A percentile compares a stretch with the other conserved stretches of the same genome.
These are phyloP conservation scores for Lanius collurio DNA, from an alignment of 2,113 vertebrate genomes.

Conservation along the genomic window DNA sequence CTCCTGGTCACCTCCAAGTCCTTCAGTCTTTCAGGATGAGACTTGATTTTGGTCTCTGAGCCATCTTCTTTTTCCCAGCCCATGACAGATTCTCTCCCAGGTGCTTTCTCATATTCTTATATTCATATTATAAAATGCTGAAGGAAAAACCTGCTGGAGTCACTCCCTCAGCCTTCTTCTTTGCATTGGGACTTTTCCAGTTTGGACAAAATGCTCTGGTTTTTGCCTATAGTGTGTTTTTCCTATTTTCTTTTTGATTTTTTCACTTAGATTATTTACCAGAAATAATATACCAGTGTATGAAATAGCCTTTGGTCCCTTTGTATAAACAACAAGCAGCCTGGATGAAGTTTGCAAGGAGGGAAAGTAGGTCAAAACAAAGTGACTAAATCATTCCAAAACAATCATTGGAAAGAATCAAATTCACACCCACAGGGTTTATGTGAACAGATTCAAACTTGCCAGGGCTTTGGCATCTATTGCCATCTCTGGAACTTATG, in stretches of 20 bases:
- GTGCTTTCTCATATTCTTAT: background rate
- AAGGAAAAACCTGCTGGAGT: background rate
- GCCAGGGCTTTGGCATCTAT: conserved; percentile 30
- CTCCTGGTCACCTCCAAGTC: background rate
- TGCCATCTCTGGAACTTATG: background rate
- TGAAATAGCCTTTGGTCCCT: background rate
- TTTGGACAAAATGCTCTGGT: background rate
- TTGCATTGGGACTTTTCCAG: background rate
- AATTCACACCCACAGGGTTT: conserved; percentile 37
- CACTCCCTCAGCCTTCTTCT: background rate
- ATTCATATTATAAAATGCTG: background rate
- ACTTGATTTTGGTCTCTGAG: background rate
- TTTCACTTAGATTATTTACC: background rate
- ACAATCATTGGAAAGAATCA: conserved; percentile 6
- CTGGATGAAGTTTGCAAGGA: background rate
- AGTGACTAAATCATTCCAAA: conserved; percentile 43
- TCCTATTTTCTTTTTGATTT: background rate
- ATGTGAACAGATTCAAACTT: conserved; percentile 48
- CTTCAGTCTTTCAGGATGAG: background rate
- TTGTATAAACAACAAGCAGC: background rate
- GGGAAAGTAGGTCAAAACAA: conserved; percentile 44
- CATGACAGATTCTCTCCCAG: background rate
- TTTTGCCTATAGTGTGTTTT: background rate
- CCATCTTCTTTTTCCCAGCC: background rate
- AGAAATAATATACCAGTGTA: background rate